Percentiles rank a stretch among this genome's conserved stretches.
These are phyloP conservation scores for Limonius californicus DNA, from an alignment of 1,140 invertebrate species.

Conservation along the genomic window DNA sequence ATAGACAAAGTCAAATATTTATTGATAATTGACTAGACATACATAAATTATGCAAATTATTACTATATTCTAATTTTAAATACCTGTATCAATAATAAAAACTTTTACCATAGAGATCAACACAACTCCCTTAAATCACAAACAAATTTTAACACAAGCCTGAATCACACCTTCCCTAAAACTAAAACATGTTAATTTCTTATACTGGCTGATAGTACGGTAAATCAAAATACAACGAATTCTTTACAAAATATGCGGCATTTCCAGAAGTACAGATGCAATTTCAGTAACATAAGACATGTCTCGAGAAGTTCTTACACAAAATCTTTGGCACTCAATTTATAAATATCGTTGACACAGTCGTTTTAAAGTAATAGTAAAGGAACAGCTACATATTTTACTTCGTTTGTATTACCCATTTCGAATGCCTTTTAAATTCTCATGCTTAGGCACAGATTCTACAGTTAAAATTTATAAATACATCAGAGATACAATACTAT, in stretches of 20 bases:
- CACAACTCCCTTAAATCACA: constrained; percentile 4
- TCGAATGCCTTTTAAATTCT: not conserved
- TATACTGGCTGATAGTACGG: too few relatives aligned
- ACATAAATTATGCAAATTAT: not conserved
- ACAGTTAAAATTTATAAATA: constrained; percentile 7
- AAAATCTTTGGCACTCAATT: constrained; percentile 22
- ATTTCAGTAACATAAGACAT: too few relatives aligned
- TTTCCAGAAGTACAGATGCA: too few relatives aligned
- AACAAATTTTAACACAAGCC: not conserved
- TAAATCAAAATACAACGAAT: too few relatives aligned
- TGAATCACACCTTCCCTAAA: not conserved
- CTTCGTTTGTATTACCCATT: constrained; percentile 2
- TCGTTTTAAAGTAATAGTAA: not conserved
- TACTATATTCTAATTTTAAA: constrained; percentile 3
- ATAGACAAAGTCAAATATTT: constrained; percentile 2
- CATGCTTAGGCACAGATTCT: constrained; percentile 10
- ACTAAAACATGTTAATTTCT: constrained; percentile 1
- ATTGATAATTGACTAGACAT: constrained; percentile 9
- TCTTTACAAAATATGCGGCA: too few relatives aligned
- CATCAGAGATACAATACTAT: not conserved
- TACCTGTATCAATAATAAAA: not conserved
- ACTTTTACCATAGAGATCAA: not conserved
- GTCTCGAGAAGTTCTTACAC: too few relatives aligned
- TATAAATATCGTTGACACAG: constrained; percentile 19
- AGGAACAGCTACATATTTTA: not conserved